These are phyloP conservation scores for Alca torda DNA, from an alignment of 2,797 vertebrate species.

Conservation along the genomic window DNA sequence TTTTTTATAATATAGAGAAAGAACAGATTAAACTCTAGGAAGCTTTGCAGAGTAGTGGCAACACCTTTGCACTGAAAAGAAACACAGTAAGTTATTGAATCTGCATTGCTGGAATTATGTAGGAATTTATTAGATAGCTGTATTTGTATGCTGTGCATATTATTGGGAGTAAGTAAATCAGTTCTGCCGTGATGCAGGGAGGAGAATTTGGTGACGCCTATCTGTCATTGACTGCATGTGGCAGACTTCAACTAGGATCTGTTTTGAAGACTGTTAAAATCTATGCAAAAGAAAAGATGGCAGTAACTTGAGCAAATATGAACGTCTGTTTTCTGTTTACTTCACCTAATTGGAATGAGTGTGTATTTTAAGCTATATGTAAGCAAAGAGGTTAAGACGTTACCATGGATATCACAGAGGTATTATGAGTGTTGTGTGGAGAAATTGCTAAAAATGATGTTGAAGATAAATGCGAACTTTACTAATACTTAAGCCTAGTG, in stretches of 20 bases:
- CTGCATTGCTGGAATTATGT: neutral
- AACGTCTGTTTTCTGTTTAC: conserved; percentile 2
- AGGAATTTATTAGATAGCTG: neutral
- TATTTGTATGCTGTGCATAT: neutral
- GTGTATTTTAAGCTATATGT: conserved; percentile 35
- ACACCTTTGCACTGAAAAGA: neutral
- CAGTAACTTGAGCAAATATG: neutral
- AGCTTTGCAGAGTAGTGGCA: neutral
- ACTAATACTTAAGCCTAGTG: conserved; percentile 66
- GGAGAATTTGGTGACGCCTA: neutral
- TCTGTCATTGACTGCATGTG: neutral
- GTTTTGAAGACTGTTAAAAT: neutral
- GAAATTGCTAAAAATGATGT: conserved; percentile 55
- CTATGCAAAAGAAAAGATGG: conserved; percentile 7
- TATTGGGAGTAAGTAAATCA: neutral
- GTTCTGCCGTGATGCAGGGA: neutral
- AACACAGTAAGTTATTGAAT: neutral
- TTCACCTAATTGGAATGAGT: conserved; percentile 48
- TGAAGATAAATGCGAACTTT: conserved; percentile 50
- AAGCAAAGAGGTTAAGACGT: conserved; percentile 13
- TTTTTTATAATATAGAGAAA: neutral
- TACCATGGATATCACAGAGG: conserved; percentile 45
- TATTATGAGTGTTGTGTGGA: conserved; percentile 21
- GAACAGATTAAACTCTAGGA: neutral
- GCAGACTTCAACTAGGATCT: neutral